phyloP scores from a whole-genome alignment of 1,140 invertebrate species.

The Gryon sp. region DNA sequence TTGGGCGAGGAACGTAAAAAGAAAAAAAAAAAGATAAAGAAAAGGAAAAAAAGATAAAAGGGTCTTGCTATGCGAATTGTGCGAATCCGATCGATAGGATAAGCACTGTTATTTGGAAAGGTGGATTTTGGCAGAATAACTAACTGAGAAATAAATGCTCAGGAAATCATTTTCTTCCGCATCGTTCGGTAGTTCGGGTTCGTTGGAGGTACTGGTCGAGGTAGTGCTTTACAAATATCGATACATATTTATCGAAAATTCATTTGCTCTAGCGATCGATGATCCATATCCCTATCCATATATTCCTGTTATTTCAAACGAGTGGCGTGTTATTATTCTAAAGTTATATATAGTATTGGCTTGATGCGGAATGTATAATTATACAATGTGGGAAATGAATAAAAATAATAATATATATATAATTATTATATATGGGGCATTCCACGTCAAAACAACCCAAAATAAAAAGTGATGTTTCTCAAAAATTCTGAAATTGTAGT shows the following conservation, averaged over 20 bases:
- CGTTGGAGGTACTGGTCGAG: slow-evolving; percentile 10
- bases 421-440: too few relatives aligned
- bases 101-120: slow-evolving; percentile 49
- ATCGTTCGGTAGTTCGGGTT: slow-evolving; percentile 38
- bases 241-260: slow-evolving; percentile 31
- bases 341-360: too few relatives aligned
- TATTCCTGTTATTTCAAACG: neutral
- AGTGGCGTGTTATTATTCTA: too few relatives aligned
- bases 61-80: neutral
- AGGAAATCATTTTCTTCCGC: slow-evolving; percentile 48
- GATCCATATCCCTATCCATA: neutral
- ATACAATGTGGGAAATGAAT: too few relatives aligned
- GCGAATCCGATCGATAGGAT: slow-evolving; percentile 9
- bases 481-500: too few relatives aligned
- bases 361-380: too few relatives aligned
- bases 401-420: too few relatives aligned
- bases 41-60: too few relatives aligned
- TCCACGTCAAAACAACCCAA: too few relatives aligned
- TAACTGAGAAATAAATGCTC: slow-evolving; percentile 33
- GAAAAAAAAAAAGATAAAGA: too few relatives aligned
- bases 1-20: slow-evolving; percentile 25
- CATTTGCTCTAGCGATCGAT: neutral
- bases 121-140: slow-evolving; percentile 36
- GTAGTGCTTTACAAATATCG: slow-evolving; percentile 1
- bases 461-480: too few relatives aligned